Percentiles rank a stretch among this genome's conserved stretches.
Conservation (phyloP, 2,888 invertebrate species). For the Erynnis tages region DNA sequence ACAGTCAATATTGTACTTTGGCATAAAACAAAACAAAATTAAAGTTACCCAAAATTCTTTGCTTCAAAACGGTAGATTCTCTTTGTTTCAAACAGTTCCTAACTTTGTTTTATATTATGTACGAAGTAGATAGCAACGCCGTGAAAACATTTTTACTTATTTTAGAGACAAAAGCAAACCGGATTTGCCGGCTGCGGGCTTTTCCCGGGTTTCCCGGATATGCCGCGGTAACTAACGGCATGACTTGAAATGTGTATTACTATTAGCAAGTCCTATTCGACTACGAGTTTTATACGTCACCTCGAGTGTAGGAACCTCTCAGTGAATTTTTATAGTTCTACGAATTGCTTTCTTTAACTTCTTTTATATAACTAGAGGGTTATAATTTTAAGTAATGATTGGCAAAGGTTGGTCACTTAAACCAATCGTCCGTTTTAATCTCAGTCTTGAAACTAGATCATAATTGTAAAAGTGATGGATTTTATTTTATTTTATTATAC, state of each 20-base stretch:
- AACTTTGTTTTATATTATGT: constrained; percentile 9
- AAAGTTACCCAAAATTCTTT: not conserved
- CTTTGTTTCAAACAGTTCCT: constrained; percentile 8
- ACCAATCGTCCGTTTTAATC: too few species aligned
- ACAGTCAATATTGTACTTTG: too few species aligned
- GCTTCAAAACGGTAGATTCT: not conserved
- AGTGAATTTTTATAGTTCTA: too few species aligned
- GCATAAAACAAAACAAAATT: not conserved
- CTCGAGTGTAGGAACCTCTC: too few species aligned
- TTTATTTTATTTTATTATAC: too few species aligned
- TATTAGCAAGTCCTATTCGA: constrained; percentile 56
- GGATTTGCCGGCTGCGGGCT: constrained; percentile 56
- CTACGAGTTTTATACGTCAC: constrained; percentile 16
- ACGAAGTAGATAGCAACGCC: constrained; percentile 2
- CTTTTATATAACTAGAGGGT: too few species aligned
- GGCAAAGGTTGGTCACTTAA: too few species aligned
- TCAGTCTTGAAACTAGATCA: too few species aligned
- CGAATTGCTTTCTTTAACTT: too few species aligned
- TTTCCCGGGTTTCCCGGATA: constrained; percentile 55
- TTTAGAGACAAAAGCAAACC: constrained; percentile 52
- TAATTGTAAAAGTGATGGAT: too few species aligned
- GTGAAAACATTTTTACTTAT: constrained; percentile 43
- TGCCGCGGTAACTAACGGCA: constrained; percentile 63
- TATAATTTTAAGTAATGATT: too few species aligned
- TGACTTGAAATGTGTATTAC: constrained; percentile 62